Base-by-base conservation (phyloP, 2,888 invertebrate genomes). In the Aphodius granarius region DNA sequence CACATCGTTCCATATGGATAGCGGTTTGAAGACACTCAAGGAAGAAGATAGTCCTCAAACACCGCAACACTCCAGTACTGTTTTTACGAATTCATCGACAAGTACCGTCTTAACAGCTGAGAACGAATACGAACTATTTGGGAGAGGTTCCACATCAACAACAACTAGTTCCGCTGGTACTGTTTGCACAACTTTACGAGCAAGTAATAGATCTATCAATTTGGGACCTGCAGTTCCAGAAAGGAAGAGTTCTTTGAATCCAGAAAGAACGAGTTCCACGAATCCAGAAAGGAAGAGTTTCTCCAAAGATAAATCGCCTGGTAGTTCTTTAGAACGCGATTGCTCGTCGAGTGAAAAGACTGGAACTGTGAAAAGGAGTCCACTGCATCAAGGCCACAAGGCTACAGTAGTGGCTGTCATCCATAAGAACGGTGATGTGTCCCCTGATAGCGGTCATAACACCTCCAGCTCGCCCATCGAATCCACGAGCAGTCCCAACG, bases 1-100 rank as follows among this genome's bases (percentile, higher is more conserved):
- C 86, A 98, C 98, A 0, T 97, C 97, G 18, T 98, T 98, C 89
- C 97, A 98, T 87, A 94, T 96, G 91, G 98, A 98, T 87, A 97
- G 97, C 75, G 98, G 98, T 0, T 87, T 98, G 78, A 95, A 95
- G 84, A 95, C 95, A 0, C 88, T 95, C 15, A 93, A 94, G 84
- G 95, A 96, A 86, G 91, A 91, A 81, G 93, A 93, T 81, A 90
- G 92, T 78, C 93, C 93, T 0, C 91, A 92, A 78, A 93, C 93
- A 20, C 94, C 95, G 0, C 85, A 94, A 83, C 94, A 94, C 84
- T 91, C 91, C 13, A 92, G 92, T 68, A 91, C 90, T 70, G 91
- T 93, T 68, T 89, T 94, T 79, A 92, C 92, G 9, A 93, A 91
- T 84, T 92, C 93, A 62, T 91, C 91, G 72, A 91, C 92, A 75